Conservation (phyloP, 2,113 vertebrate genomes). For the Colinus virginianus region DNA sequence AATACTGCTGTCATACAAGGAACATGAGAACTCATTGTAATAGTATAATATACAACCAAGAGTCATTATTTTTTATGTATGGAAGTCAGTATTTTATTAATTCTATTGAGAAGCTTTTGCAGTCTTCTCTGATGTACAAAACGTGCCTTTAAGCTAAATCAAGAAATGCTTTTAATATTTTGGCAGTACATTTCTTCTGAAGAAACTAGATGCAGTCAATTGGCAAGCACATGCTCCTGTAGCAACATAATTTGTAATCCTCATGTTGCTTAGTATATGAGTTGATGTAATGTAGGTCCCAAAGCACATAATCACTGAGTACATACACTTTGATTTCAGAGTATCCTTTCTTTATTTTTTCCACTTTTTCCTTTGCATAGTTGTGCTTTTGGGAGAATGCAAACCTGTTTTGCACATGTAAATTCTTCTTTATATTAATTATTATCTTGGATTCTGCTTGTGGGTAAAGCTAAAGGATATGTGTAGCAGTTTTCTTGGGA, state of each 20-base stretch:
- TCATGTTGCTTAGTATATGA: not conserved
- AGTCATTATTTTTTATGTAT: not conserved
- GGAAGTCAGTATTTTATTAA: conserved; percentile 40
- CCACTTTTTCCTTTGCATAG: not conserved
- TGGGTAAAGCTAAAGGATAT: not conserved
- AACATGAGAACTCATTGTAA: not conserved
- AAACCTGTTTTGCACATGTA: conserved; percentile 1
- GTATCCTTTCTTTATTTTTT: not conserved
- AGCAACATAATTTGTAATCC: conserved; percentile 60
- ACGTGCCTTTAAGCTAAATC: conserved; percentile 59
- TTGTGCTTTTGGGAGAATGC: conserved; percentile 23
- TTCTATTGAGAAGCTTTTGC: conserved; percentile 15
- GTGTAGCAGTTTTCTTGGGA: conserved; percentile 8
- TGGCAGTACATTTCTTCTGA: conserved; percentile 38
- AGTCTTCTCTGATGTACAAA: conserved; percentile 14
- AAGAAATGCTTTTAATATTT: conserved; percentile 60
- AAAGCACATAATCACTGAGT: conserved; percentile 23
- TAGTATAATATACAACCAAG: not conserved
- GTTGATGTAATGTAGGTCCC: not conserved
- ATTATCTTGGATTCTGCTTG: not conserved
- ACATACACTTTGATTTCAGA: conserved; percentile 7
- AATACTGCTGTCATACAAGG: no score
- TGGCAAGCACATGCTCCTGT: conserved; percentile 18
- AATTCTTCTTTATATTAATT: conserved; percentile 43
- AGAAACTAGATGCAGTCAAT: conserved; percentile 68